Evolutionary conservation across 2,113 vertebrate species (phyloP).

Genomic region (Raja brachyura): DNA sequence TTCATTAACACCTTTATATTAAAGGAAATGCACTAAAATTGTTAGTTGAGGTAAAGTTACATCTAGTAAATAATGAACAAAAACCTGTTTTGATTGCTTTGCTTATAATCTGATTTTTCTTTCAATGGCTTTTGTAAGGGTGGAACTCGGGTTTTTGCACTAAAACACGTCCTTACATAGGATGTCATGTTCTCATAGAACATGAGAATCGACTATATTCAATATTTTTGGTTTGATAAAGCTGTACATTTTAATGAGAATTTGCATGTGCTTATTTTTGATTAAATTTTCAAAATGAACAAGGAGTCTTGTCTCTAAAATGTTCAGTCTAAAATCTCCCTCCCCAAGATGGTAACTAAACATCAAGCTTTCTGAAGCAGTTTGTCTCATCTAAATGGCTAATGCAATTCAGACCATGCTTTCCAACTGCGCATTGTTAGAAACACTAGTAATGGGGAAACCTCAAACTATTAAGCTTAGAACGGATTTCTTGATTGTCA

Average conservation of each 20-base stretch:
- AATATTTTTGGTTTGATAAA: background rate
- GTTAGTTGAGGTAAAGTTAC: background rate
- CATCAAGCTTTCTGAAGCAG: background rate
- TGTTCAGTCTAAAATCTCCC: background rate
- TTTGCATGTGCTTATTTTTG: slow-evolving; percentile 18
- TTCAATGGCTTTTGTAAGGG: background rate
- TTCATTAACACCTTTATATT: background rate
- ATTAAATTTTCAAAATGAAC: background rate
- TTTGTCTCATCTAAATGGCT: background rate
- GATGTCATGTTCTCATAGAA: too few species aligned
- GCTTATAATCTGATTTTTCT: background rate
- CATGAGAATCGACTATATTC: background rate
- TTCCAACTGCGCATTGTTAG: too few species aligned
- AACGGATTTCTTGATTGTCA: too few species aligned
- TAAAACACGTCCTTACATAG: background rate
- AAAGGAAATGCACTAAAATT: background rate
- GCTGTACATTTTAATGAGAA: background rate
- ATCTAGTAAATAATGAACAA: background rate
- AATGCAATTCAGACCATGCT: too few species aligned
- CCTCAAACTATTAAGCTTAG: too few species aligned
- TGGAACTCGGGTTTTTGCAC: background rate
- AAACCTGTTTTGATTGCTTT: background rate
- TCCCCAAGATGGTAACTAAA: background rate
- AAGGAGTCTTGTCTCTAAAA: background rate
- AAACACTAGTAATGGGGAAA: too few species aligned